Conservation (phyloP, 2,797 vertebrate species). For the Carapus acus region DNA sequence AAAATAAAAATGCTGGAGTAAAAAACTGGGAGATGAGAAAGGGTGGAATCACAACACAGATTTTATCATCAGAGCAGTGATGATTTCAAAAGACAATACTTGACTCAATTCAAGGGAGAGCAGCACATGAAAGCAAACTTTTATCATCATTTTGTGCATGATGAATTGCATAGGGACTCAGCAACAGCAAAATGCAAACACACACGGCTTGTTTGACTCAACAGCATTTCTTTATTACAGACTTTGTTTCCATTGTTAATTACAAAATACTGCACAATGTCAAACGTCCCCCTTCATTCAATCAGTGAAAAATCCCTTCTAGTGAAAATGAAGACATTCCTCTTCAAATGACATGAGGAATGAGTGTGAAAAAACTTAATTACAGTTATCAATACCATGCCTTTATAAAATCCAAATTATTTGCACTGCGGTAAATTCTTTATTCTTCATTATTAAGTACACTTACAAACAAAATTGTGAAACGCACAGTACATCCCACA, state of each 20-base stretch:
- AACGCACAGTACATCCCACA: conserved; percentile 38
- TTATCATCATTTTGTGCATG: no score
- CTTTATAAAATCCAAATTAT: conserved; percentile 70
- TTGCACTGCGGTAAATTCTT: conserved; percentile 57
- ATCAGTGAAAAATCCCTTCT: conserved; percentile 61
- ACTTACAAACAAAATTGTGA: conserved; percentile 67
- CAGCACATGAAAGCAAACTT: no score
- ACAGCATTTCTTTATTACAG: conserved; percentile 63
- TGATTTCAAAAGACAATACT: no score
- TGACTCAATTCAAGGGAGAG: no score
- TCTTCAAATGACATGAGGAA: conserved; percentile 41
- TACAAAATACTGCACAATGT: conserved; percentile 67
- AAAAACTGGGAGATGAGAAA: background rate
- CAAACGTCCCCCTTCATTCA: conserved; percentile 30
- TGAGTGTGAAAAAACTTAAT: conserved; percentile 42
- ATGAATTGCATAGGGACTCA: no score
- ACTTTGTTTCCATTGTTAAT: conserved; percentile 44
- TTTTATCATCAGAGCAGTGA: no score
- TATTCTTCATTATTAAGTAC: conserved; percentile 73
- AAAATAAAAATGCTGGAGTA: conserved; percentile 60
- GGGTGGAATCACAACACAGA: no score
- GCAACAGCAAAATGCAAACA: no score
- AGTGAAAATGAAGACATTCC: conserved; percentile 49
- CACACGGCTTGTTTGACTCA: conserved; percentile 53
- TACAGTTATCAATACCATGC: conserved; percentile 54